Base-by-base conservation (phyloP, 2,113 vertebrate genomes). In the Aphyosemion australe region DNA sequence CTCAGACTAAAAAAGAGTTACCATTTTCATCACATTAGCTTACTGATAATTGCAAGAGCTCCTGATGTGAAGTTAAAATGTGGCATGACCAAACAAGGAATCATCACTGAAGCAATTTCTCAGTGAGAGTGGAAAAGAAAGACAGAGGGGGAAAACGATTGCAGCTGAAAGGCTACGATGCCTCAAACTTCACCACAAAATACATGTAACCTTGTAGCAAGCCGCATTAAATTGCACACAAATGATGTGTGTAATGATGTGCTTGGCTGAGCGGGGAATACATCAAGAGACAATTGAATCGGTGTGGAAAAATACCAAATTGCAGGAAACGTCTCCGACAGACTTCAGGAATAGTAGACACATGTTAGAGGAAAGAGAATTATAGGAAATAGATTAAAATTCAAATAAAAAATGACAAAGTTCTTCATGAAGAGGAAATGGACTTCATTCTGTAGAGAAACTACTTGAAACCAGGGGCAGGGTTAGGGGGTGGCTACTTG, bases 251-350 rank as follows among this genome's bases (percentile, higher is more conserved):
- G 70, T 84, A 82, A 84, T 87, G 72, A 81, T 80, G 76, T 65
- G 83, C 82, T 85, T 73, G 64, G 78, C 76, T 78, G 75, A 81
- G 80, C 72, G 42, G 77, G 72, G 73, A 77, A 84, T 80, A 84
- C 79, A 82, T 79, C 74, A 77, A 64, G 53, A 83, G 65, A 84
- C 84, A 84, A 86, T 80, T 84, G 74, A 86, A 87, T 79, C 59
- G 62, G 67, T 68, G 69, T 71, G 62, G 72, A 80, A 87, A 85
- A 73, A 83, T 59, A 79, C 70, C 80, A 83, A 72, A 53, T 79
- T 72, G 75, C 54, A 64, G 49, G 46, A 84, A 80, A 79, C 68
- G 74, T 80, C 57, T 58, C 39, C 54, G 63, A 68, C 37, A 51
- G 62, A 18, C 34, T 43, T 63, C 31, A 45, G 65, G 54, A 57